Evolutionary conservation across 2,888 invertebrate species (phyloP).

Genomic region (Leptopilina myrica): DNA sequence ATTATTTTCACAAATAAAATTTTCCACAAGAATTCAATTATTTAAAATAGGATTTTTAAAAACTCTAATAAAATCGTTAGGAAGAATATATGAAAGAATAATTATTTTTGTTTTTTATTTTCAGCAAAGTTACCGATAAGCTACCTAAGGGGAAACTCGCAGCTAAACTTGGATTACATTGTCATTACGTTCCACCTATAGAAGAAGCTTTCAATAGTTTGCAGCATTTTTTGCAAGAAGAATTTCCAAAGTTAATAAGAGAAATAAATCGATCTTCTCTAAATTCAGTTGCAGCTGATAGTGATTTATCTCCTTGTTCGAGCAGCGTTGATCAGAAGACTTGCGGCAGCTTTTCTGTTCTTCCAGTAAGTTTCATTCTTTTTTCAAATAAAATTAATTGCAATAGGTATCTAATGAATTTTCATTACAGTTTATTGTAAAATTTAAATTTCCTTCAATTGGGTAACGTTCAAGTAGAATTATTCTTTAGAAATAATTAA

Average conservation of each 20-base stretch:
- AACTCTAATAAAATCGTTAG: too few relatives aligned
- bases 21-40: too few relatives aligned
- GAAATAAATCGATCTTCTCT: slow-evolving; percentile 69
- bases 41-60: too few relatives aligned
- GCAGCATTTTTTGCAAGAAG: slow-evolving; percentile 74
- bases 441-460: too few relatives aligned
- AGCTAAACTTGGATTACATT: slow-evolving; percentile 69
- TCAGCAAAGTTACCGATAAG: slow-evolving; percentile 69
- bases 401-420: too few relatives aligned
- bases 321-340: slow-evolving; percentile 58
- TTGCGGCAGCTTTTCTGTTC: slow-evolving; percentile 69
- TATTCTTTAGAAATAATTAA: too few relatives aligned
- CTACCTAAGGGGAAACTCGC: slow-evolving; percentile 69
- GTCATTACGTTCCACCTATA: slow-evolving; percentile 71
- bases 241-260: slow-evolving; percentile 71
- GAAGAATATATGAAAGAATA: too few relatives aligned
- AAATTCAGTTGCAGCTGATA: slow-evolving; percentile 48
- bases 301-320: slow-evolving; percentile 28
- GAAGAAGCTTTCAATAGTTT: slow-evolving; percentile 73
- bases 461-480: too few relatives aligned
- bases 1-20: too few relatives aligned
- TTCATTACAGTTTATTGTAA: too few relatives aligned
- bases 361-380: slow-evolving; percentile 67
- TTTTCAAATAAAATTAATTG: background rate
- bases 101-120: slow-evolving; percentile 33